Conservation (phyloP, 2,113 vertebrate genomes). For the Solenodon paradoxus region DNA sequence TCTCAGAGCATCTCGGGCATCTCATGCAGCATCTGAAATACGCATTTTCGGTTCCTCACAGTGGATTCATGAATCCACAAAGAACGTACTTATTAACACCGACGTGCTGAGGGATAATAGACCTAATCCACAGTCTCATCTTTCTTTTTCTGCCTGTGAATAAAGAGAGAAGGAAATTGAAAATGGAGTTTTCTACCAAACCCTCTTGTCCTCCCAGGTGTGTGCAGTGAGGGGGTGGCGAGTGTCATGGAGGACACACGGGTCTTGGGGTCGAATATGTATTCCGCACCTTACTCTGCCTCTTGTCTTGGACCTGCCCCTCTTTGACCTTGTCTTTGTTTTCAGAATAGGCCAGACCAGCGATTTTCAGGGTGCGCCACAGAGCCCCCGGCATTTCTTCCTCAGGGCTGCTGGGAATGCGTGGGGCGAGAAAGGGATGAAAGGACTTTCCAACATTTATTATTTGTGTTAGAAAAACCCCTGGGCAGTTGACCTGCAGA, state of each 20-base stretch:
- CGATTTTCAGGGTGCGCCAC: not conserved
- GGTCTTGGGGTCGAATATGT: not conserved
- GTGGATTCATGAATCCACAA: slow-evolving; percentile 50
- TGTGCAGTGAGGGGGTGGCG: accelerated
- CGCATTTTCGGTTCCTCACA: slow-evolving; percentile 18
- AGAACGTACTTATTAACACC: slow-evolving; percentile 39
- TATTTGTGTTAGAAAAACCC: not conserved
- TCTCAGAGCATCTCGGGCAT: not conserved
- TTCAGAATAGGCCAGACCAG: not conserved
- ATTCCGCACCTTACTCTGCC: not conserved
- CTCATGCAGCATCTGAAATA: slow-evolving; percentile 18
- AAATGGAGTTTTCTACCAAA: not conserved
- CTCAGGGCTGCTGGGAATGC: not conserved
- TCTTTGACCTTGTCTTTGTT: not conserved
- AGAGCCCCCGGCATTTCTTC: not conserved
- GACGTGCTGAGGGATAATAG: not conserved
- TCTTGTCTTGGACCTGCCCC: not conserved
- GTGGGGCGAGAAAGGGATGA: not conserved
- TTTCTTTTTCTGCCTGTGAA: not conserved
- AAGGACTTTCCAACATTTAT: not conserved
- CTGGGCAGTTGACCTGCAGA: not conserved
- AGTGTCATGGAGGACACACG: accelerated
- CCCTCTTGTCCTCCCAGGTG: accelerated
- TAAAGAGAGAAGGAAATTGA: not conserved
- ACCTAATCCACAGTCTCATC: not conserved